Conservation (phyloP, 2,797 vertebrate genomes). For the Urocyon cinereoargenteus region DNA sequence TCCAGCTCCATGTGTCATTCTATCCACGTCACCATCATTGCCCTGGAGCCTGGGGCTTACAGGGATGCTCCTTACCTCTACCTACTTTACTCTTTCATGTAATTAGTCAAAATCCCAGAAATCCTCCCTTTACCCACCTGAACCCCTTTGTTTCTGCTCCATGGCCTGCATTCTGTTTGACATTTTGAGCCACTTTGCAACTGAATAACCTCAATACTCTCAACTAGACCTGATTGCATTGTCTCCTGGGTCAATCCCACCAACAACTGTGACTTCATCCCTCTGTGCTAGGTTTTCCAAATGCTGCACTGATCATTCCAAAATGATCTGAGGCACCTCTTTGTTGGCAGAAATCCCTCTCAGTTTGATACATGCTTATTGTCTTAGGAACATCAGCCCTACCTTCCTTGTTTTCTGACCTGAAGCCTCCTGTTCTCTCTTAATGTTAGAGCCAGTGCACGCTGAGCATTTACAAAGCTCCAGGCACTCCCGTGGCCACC, state of each 20-base stretch:
- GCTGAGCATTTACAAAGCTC: neutral
- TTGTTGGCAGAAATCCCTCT: neutral
- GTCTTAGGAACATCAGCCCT: neutral
- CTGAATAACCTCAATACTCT: neutral
- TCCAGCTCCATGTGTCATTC: neutral
- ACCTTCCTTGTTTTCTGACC: neutral
- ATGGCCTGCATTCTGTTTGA: neutral
- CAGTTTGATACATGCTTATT: neutral
- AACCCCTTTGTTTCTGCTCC: neutral
- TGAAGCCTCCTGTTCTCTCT: neutral
- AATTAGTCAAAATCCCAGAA: neutral
- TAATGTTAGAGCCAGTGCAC: neutral
- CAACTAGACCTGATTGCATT: neutral
- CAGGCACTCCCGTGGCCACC: neutral
- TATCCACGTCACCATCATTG: neutral
- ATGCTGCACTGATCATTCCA: too few species aligned
- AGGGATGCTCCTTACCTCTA: neutral
- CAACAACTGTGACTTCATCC: neutral
- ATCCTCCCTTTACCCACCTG: neutral
- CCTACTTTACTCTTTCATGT: neutral
- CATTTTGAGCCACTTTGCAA: neutral
- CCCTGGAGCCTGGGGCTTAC: neutral
- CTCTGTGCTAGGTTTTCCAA: neutral
- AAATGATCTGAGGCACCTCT: too few species aligned
- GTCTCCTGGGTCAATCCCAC: neutral